Conservation (phyloP, 2,888 invertebrate species). For the Neocrepidodera transversa region DNA sequence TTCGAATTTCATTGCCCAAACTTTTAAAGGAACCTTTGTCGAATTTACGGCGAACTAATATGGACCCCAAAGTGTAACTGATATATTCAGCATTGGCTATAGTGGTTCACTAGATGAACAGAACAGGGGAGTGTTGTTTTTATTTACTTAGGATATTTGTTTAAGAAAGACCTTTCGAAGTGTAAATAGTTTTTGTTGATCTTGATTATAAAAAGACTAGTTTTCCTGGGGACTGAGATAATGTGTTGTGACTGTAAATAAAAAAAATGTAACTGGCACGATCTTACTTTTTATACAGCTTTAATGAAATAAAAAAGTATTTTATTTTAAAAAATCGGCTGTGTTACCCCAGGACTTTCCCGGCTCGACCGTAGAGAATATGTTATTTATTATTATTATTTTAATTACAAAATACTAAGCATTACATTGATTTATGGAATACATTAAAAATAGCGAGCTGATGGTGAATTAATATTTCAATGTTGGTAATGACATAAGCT, state of each 20-base stretch:
- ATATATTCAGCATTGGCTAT: slow-evolving; percentile 36
- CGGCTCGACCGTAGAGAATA: too few relatives aligned
- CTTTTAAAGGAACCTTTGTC: slow-evolving; percentile 45
- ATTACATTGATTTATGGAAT: too few relatives aligned
- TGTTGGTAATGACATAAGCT: too few relatives aligned
- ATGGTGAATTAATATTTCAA: too few relatives aligned
- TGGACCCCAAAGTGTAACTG: slow-evolving; percentile 46
- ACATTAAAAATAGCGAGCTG: too few relatives aligned
- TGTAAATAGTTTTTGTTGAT: slow-evolving; percentile 51
- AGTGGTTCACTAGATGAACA: slow-evolving; percentile 15
- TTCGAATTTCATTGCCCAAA: slow-evolving; percentile 43
- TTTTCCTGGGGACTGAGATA: slow-evolving; percentile 39
- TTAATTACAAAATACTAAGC: too few relatives aligned
- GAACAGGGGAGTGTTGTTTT: slow-evolving; percentile 50
- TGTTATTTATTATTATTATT: too few relatives aligned
- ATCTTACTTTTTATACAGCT: too few relatives aligned
- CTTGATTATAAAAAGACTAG: slow-evolving; percentile 45
- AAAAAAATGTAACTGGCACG: slow-evolving; percentile 15
- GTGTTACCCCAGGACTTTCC: too few relatives aligned
- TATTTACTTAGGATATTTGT: slow-evolving; percentile 57
- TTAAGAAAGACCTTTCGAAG: slow-evolving; percentile 52
- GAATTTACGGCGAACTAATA: slow-evolving; percentile 40
- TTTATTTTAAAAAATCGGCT: too few relatives aligned
- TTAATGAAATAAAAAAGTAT: too few relatives aligned
- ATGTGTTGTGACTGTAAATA: slow-evolving; percentile 38